Base-by-base conservation (phyloP, 2,113 vertebrate genomes). In the Odontesthes bonariensis region DNA sequence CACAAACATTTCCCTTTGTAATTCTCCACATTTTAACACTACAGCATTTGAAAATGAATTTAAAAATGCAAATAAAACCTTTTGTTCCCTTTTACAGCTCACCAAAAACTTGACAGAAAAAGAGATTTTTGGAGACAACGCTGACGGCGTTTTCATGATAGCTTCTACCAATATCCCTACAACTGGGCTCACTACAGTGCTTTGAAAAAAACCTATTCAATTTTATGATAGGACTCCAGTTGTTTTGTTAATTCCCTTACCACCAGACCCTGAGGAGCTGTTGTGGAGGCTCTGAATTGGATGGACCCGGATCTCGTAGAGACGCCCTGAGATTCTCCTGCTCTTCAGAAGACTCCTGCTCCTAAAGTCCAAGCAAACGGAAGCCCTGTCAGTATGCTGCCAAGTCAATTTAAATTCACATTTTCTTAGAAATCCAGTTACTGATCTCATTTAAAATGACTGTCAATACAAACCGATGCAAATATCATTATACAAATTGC, bases 271-370 rank as follows among this genome's bases (percentile, higher is more conserved):
- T 6, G 87, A 88, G n/a, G 90, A 88, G 59, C 91, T 79, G 32
- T 82, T 82, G 57, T 83, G 88, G 12, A 94, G 83, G 32, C 92
- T 92, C 88, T 93, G 94, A 85, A 93, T 81, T 1, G 95, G 92
- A 85, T 94, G 94, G 42, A 96, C 90, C 75, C 95, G 93, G 60
- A 98, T 92, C 71, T 96, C 96, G 3, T 95, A 96, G 35, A 99
- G 94, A 79, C 96, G 96, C 11, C 95, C 95, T 59, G 97, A 98
- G 86, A 99, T 93, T 86, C 97, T 96, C 86, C 91, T 95, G 81
- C 94, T 95, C 86, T 96, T 99, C 91, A 97, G 94, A 67, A 98
- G 87, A 88, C 97, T 97, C 85, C 96, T 94, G 74, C 96, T 99
- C 91, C 97, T 99, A 75, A 22, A 69, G 77, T 67, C 27, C 58